These are phyloP conservation scores for Brenthis hecate DNA, from an alignment of 2,888 invertebrate genomes.

Conservation along the genomic window DNA sequence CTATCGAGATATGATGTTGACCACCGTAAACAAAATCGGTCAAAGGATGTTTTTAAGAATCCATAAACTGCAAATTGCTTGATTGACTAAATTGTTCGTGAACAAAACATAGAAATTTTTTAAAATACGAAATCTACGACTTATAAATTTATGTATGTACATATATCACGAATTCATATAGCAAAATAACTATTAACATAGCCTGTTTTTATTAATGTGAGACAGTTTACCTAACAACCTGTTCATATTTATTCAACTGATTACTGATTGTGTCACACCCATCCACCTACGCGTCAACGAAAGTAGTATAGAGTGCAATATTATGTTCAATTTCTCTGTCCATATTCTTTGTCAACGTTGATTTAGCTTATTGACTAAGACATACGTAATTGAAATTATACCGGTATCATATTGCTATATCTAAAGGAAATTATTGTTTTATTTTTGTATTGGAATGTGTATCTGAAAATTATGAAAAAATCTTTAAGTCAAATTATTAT, in stretches of 20 bases:
- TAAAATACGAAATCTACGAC: no score
- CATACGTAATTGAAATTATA: not conserved
- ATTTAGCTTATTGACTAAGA: slow-evolving; percentile 18
- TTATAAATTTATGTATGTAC: no score
- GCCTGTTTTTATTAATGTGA: slow-evolving; percentile 4
- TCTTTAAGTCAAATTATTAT: no score
- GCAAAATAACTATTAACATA: not conserved
- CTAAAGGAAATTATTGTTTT: not conserved
- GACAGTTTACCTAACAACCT: slow-evolving; percentile 54
- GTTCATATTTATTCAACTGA: slow-evolving; percentile 66
- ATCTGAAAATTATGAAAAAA: no score
- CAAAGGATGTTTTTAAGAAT: no score
- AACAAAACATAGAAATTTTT: no score
- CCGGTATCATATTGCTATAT: no score
- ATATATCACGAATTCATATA: not conserved
- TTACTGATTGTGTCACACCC: slow-evolving; percentile 59
- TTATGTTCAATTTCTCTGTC: slow-evolving; percentile 50
- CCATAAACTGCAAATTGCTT: no score
- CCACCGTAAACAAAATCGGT: no score
- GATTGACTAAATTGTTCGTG: no score
- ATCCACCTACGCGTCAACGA: slow-evolving; percentile 57
- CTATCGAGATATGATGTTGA: no score
- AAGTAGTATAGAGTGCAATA: slow-evolving; percentile 50
- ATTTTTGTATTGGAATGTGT: no score
- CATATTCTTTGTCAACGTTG: slow-evolving; percentile 43